phyloP scores from a whole-genome alignment of 1,140 invertebrate species.

The Drosophila kepulauana region DNA sequence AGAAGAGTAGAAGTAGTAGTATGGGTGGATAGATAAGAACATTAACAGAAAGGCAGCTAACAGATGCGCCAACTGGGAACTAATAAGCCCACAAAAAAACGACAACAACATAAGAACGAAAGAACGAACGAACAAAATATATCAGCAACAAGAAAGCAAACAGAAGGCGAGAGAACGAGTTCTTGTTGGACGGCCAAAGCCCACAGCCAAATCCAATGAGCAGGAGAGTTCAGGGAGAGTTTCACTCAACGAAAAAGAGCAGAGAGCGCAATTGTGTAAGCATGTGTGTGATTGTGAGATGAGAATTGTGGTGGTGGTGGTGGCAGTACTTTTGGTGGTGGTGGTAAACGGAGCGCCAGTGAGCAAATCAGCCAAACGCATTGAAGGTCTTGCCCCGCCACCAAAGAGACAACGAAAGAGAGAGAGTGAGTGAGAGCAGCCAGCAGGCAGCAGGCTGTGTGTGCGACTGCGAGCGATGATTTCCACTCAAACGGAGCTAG shows the following conservation, averaged over 20 bases:
- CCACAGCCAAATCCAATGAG: constrained; percentile 35
- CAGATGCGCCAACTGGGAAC: constrained; percentile 70
- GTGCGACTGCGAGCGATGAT: constrained; percentile 52
- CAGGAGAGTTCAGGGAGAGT: constrained; percentile 17
- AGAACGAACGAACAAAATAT: not conserved
- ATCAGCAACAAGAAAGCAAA: constrained; percentile 4
- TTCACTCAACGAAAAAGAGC: constrained; percentile 49
- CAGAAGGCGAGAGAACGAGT: constrained; percentile 52
- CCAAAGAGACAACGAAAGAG: constrained; percentile 38
- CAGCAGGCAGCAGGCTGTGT: constrained; percentile 8
- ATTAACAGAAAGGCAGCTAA: constrained; percentile 69
- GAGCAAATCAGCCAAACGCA: constrained; percentile 83
- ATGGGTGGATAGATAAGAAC: constrained; percentile 50
- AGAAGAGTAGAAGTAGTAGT: constrained; percentile 11
- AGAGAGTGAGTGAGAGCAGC: constrained; percentile 18
- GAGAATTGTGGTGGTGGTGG: constrained; percentile 34
- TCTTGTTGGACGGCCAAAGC: constrained; percentile 58
- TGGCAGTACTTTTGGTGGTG: constrained; percentile 32
- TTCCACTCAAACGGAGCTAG: constrained; percentile 66
- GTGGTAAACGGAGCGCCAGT: constrained; percentile 34
- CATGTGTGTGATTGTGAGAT: constrained; percentile 3
- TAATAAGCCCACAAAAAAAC: constrained; percentile 51
- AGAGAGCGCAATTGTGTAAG: constrained; percentile 9
- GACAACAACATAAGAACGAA: not conserved
- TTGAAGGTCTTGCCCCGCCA: constrained; percentile 83